Evolutionary conservation across 2,888 invertebrate species (phyloP), one percentile per base, ranked within the genome.

Genomic region (Amphipoea oculea): DNA sequence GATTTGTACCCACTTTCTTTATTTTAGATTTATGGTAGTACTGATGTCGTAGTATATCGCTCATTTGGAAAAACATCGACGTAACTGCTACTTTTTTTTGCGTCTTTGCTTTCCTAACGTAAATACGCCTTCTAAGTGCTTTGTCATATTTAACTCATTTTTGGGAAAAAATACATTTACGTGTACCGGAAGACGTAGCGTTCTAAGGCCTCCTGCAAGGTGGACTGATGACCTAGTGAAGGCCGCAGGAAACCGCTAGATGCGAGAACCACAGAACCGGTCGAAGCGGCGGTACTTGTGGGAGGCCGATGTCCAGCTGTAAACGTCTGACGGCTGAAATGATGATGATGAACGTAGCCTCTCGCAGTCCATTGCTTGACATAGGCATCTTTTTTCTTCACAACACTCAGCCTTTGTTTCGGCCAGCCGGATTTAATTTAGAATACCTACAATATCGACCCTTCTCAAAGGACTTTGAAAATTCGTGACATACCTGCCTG

Each of bases 381-480:
- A 48, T 17, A 40, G 7, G 12, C 17, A 0, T 20, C 1, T 2
- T 0, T n/a, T 51, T 9, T 11, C 14, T 42, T 23, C 29, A 57
- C 7, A 76, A 7, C 2, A 17, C 11, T 9, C 17, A 9, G 29
- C 23, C 23, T 45, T 57, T 4, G 36, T 23, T 42, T 29, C 14
- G 17, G 17, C 11, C 7, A 60, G 4, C 7, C 14, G 0, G 17
- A 42, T 29, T 54, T 29, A 54, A 23, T n/a, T 36, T 29, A 40
- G 17, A 54, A 54, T 48, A 45, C 3, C 4, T 45, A 14, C 20
- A 4, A 40, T 48, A 45, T 20, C 4, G 40, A 63, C 40, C 45
- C 51, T 73, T 73, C 48, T 69, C 65, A 36, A 81, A 70, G 70
- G 29, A 1, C 29, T 29, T 29, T 29, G 29, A 29, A 29, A 1